phyloP scores from a whole-genome alignment of 2,888 invertebrate genomes.

The Hedychridium roseum region DNA sequence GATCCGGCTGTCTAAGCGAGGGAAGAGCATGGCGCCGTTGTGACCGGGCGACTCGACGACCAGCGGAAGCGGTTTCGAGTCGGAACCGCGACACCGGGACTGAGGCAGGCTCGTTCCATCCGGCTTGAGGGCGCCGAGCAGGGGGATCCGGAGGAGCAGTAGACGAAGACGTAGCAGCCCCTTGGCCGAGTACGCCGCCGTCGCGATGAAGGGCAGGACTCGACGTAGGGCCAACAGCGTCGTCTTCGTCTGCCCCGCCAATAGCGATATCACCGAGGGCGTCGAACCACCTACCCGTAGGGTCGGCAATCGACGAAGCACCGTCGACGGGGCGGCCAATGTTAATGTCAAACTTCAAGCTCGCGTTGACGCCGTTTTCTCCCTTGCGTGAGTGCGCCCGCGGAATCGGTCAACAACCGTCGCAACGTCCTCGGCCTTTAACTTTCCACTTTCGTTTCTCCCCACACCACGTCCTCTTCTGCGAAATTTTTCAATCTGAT shows the following conservation, averaged over 20 bases:
- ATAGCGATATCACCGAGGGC: conserved; percentile 4
- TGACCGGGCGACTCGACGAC: conserved; percentile 56
- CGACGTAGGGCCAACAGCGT: conserved; percentile 36
- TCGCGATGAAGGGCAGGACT: conserved; percentile 9
- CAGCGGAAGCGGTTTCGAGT: conserved; percentile 29
- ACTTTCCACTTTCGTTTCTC: no score
- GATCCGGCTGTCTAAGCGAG: conserved; percentile 63
- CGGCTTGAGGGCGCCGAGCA: conserved; percentile 28
- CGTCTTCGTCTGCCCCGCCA: conserved; percentile 32
- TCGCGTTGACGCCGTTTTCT: no score
- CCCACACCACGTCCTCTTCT: no score
- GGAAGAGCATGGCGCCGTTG: conserved; percentile 64
- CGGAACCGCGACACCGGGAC: conserved; percentile 47
- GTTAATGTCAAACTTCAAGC: no score
- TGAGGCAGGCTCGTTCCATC: conserved; percentile 59
- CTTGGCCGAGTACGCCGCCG: conserved; percentile 4
- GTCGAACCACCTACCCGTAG: no score
- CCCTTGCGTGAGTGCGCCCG: no score
- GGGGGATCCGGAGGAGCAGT: conserved; percentile 17
- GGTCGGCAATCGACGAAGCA: conserved; percentile 23
- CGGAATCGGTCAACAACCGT: no score
- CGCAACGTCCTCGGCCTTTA: no score
- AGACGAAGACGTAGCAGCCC: conserved; percentile 16
- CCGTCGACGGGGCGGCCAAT: conserved; percentile 3
- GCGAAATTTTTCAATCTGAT: no score